Base-by-base conservation (phyloP, 2,113 vertebrate species). In the Probosciger aterrimus region DNA sequence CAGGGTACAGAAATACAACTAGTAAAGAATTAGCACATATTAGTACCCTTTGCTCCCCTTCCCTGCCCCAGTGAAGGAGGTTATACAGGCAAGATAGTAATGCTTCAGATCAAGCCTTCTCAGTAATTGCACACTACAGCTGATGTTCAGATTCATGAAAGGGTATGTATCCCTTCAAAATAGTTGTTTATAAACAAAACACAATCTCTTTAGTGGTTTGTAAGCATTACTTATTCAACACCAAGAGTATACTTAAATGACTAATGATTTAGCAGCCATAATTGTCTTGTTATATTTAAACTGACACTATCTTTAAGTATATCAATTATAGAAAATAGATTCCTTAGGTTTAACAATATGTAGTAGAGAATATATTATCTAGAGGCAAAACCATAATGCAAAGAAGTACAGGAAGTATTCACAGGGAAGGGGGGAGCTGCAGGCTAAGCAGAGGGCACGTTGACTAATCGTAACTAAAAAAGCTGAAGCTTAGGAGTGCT, bases 1-100 rank as follows among this genome's bases (percentile, higher is more conserved):
- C 57, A 70, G 88, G 88, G 96, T 91, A 97, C 91, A 96, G 94
- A 96, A 98, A 97, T 84, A 91, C 18, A 94, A 84, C 95, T 84
- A 76, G 70, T 89, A 93, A 76, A 75, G 86, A 90, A 95, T 95
- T 78, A 96, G 87, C 57, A 96, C 74, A 78, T 74, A 93, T 78
- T 84, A 93, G 93, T 94, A 96, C 67, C 86, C 96, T 96, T 90
- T 95, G 93, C 59, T 96, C 89, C 86, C 74, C 83, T 95, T 92
- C 78, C 82, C 90, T 94, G 95, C 84, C 80, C 73, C 85, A 79
- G 1, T 25, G 60, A 95, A 97, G 95, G 95, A 80, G 70, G n/a
- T 62, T 93, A 86, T 37, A 92, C 62, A 86, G 77, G 81, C 4
- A 1, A 96, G 88, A 90, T 91, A 67, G 91, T 96, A 96, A 97